These are phyloP conservation scores for Drosophila dives DNA, from an alignment of 2,888 invertebrate genomes.

Conservation along the genomic window DNA sequence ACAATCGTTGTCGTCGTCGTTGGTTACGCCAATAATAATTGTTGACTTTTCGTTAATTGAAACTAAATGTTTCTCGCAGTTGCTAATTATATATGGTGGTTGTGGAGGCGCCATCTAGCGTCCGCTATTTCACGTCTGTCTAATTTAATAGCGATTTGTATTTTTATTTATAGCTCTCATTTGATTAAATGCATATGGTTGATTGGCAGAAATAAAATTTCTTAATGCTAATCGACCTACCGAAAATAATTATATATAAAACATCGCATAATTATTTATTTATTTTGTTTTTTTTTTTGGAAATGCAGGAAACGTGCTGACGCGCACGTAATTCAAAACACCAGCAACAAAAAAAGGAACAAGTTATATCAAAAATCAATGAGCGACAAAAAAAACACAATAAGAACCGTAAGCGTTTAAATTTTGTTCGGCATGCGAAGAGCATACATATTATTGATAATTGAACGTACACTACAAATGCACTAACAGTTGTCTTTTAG, in stretches of 20 bases:
- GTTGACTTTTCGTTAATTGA: slow-evolving; percentile 68
- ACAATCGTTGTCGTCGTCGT: slow-evolving; percentile 15
- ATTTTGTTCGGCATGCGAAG: slow-evolving; percentile 9
- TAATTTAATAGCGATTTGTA: slow-evolving; percentile 69
- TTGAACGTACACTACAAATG: not conserved
- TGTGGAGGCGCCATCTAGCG: slow-evolving; percentile 70
- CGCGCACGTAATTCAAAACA: slow-evolving; percentile 57
- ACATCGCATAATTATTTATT: slow-evolving; percentile 52
- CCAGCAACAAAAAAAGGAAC: slow-evolving; percentile 4
- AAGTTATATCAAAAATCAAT: slow-evolving; percentile 69
- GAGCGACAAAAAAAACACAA: slow-evolving; percentile 36
- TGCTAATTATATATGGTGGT: slow-evolving; percentile 60
- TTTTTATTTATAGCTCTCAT: slow-evolving; percentile 63
- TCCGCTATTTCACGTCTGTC: slow-evolving; percentile 32
- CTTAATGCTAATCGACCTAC: slow-evolving; percentile 37
- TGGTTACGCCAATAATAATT: slow-evolving; percentile 45
- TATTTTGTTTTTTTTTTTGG: not conserved
- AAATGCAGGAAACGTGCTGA: slow-evolving; percentile 57
- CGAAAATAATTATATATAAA: slow-evolving; percentile 56
- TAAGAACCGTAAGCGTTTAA: slow-evolving; percentile 10
- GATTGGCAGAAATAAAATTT: slow-evolving; percentile 18
- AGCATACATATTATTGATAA: slow-evolving; percentile 7
- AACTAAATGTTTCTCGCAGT: slow-evolving; percentile 61
- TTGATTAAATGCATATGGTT: slow-evolving; percentile 67
- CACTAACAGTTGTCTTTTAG: not conserved